phyloP scores from a whole-genome alignment of 2,113 vertebrate genomes.

The Crotophaga sulcirostris region DNA sequence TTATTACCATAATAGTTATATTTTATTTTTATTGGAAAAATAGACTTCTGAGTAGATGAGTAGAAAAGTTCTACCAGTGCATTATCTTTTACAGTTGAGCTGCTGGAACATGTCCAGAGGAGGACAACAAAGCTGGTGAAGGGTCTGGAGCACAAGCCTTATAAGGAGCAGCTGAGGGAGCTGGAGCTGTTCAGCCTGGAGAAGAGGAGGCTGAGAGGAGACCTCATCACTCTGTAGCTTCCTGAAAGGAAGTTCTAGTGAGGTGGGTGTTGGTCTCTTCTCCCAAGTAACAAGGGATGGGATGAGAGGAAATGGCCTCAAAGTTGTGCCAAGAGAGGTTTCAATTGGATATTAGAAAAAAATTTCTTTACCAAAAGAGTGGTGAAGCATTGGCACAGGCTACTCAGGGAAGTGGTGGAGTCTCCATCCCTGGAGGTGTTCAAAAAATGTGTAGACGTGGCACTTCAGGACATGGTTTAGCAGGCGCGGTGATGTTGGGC shows the following conservation, averaged over 20 bases:
- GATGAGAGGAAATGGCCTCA: not conserved
- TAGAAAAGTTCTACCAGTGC: not conserved
- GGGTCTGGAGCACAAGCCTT: too few relatives aligned
- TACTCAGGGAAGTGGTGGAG: not conserved
- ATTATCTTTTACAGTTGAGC: not conserved
- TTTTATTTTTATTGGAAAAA: not conserved
- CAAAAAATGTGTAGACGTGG: not conserved
- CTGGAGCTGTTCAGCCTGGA: not conserved
- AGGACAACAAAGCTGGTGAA: too few relatives aligned
- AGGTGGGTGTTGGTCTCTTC: not conserved
- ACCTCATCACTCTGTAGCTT: not conserved
- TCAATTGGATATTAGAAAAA: not conserved
- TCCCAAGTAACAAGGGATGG: not conserved
- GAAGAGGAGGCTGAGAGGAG: not conserved
- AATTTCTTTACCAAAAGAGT: not conserved
- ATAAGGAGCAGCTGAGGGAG: too few relatives aligned
- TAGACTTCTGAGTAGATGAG: not conserved
- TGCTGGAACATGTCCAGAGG: too few relatives aligned
- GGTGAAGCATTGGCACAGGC: not conserved
- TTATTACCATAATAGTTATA: not conserved
- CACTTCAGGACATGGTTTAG: not conserved
- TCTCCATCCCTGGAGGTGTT: not conserved
- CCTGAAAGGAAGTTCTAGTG: not conserved
- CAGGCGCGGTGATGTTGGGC: too few relatives aligned
- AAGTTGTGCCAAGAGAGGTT: not conserved